Evolutionary conservation across 2,797 vertebrate species (phyloP).

Genomic region (Limnodromus scolopaceus): DNA sequence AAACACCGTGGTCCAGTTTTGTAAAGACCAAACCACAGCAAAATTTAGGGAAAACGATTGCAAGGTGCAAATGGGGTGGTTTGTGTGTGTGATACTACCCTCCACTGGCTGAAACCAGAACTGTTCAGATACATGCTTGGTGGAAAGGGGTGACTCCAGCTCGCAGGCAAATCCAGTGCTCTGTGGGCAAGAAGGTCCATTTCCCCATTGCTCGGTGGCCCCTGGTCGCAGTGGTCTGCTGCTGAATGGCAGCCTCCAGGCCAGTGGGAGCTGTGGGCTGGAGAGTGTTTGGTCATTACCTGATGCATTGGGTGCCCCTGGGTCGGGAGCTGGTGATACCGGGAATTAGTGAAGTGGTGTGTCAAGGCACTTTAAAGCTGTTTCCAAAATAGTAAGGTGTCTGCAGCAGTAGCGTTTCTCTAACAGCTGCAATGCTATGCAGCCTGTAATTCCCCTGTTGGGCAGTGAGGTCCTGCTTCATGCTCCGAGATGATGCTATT

Average conservation of each 20-base stretch:
- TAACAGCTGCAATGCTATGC: neutral
- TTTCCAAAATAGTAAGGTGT: neutral
- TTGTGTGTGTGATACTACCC: neutral
- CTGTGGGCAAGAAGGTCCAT: neutral
- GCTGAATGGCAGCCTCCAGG: neutral
- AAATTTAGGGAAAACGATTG: neutral
- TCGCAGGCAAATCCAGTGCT: neutral
- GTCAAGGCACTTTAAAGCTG: neutral
- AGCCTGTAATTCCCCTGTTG: neutral
- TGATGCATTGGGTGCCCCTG: neutral
- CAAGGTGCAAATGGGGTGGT: neutral
- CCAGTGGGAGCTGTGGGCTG: neutral
- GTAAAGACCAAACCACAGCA: neutral
- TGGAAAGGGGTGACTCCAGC: neutral
- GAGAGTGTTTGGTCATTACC: accelerated
- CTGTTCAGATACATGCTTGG: neutral
- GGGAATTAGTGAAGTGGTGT: neutral
- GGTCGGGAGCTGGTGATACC: neutral
- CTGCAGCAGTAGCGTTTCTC: neutral
- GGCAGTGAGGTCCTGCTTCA: neutral
- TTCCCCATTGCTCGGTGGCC: accelerated
- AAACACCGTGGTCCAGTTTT: accelerated
- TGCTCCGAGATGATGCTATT: neutral
- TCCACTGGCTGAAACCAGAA: neutral
- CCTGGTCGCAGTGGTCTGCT: accelerated